Percentiles rank a stretch among this genome's conserved stretches.
Evolutionary conservation across 1,140 invertebrate species (phyloP).

Genomic region (Heterodera carotae): DNA sequence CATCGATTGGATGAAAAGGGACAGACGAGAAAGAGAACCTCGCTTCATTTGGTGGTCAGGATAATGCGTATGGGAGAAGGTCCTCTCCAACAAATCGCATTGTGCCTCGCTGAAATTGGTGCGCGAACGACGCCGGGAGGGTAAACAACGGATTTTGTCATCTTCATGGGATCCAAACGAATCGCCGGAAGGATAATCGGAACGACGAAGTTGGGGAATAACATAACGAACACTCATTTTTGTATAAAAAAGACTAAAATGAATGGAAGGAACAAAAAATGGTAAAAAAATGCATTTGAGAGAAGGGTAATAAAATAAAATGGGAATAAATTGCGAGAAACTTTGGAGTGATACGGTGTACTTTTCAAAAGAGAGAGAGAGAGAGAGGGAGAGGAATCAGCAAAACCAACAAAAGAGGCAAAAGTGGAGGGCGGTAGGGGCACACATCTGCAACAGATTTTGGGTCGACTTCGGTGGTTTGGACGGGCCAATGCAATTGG

Average conservation of each 20-base stretch:
- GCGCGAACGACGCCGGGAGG: constrained; percentile 9
- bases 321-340: too few relatives aligned
- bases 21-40: background rate
- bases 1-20: background rate
- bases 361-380: background rate
- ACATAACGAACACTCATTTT: background rate
- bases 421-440: too few relatives aligned
- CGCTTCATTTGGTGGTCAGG: background rate
- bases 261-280: background rate
- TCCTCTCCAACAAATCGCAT: background rate
- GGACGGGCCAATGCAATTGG: background rate
- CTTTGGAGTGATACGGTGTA: background rate
- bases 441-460: background rate
- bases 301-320: too few relatives aligned
- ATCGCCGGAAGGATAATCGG: background rate
- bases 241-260: background rate
- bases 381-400: background rate
- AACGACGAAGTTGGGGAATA: background rate
- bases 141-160: background rate
- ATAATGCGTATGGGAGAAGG: constrained; percentile 3
- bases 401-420: too few relatives aligned
- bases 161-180: background rate
- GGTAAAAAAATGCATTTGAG: too few relatives aligned
- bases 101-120: constrained; percentile 16
- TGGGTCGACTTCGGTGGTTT: background rate